Conservation (phyloP, 2,113 vertebrate species). For the Barnardius zonarius region DNA sequence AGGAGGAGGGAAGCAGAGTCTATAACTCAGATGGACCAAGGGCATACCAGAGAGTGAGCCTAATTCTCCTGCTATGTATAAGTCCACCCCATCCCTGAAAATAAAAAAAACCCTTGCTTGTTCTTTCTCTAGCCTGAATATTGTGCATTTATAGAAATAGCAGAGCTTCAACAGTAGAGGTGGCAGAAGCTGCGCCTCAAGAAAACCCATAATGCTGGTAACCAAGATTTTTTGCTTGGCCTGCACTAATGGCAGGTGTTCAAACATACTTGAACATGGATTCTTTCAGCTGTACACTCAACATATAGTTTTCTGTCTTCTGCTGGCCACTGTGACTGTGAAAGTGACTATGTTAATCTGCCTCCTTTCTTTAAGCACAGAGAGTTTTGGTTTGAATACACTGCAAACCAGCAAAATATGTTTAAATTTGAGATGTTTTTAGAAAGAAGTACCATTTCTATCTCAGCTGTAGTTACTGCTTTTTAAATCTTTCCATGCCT, state of each 20-base stretch:
- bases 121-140: not conserved
- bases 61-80: not conserved
- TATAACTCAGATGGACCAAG: not conserved
- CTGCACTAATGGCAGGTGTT: not conserved
- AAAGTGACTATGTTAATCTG: not conserved
- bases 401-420: not conserved
- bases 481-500: not conserved
- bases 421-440: not conserved
- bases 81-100: not conserved
- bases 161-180: not conserved
- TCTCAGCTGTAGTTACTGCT: not conserved
- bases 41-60: not conserved
- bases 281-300: not conserved
- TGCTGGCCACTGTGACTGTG: no score
- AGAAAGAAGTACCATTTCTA: not conserved
- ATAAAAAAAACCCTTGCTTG: not conserved
- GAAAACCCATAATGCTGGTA: not conserved
- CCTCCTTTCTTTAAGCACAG: not conserved
- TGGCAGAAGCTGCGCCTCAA: not conserved
- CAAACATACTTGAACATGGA: not conserved
- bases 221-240: not conserved
- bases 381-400: not conserved
- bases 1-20: not conserved
- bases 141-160: not conserved
- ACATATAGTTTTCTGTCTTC: not conserved